Conservation (phyloP, 2,888 invertebrate species). For the Agrochola lychnidis region DNA sequence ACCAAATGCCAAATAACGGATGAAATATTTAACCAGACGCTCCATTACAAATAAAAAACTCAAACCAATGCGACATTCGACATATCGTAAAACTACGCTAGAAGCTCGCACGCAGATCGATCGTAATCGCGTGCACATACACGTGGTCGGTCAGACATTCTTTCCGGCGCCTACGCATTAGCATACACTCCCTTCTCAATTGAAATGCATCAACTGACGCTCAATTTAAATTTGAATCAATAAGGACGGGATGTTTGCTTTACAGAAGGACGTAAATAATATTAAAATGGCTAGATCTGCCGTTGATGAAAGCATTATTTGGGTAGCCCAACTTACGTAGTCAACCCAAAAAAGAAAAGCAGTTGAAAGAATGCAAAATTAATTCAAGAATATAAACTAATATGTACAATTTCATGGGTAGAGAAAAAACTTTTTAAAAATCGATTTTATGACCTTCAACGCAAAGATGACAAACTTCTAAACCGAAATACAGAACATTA, state of each 20-base stretch:
- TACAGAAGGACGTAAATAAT: not conserved
- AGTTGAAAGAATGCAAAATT: not conserved
- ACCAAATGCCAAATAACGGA: not conserved
- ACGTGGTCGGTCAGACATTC: slow-evolving; percentile 40
- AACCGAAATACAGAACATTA: slow-evolving; percentile 9
- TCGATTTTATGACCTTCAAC: slow-evolving; percentile 10
- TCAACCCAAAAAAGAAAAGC: not conserved
- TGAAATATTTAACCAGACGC: not conserved
- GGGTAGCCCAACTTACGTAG: not conserved
- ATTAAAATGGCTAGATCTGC: not conserved
- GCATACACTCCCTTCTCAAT: slow-evolving; percentile 42
- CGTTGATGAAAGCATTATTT: not conserved
- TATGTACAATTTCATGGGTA: not conserved
- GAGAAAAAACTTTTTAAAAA: not conserved
- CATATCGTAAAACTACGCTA: slow-evolving; percentile 37
- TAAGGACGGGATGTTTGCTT: not conserved
- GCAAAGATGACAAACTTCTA: not conserved
- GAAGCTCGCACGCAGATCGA: slow-evolving; percentile 24
- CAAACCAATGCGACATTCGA: slow-evolving; percentile 28
- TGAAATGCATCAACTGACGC: slow-evolving; percentile 36
- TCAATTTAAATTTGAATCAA: slow-evolving; percentile 28
- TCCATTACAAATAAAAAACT: slow-evolving; percentile 3
- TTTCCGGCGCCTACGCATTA: slow-evolving; percentile 39
- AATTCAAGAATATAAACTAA: slow-evolving; percentile 1
- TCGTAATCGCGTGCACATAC: slow-evolving; percentile 42